Evolutionary conservation across 1,140 invertebrate species (phyloP).

Genomic region (Cyrtorhinus lividipennis): DNA sequence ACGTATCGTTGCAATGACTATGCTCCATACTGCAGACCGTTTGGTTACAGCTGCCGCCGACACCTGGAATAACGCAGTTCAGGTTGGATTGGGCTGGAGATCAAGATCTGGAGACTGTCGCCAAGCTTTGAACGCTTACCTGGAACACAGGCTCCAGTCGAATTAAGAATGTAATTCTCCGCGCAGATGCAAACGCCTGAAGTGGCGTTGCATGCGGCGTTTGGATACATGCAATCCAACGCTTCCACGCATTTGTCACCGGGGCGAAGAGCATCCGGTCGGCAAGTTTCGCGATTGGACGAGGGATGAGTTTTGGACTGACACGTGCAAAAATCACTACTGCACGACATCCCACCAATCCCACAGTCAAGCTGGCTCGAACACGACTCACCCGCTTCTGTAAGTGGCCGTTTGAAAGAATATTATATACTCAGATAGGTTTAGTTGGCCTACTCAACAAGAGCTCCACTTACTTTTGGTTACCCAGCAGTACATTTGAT

Average conservation of each 20-base stretch:
- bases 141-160: not conserved
- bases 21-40: not conserved
- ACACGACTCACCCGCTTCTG: conserved; percentile 12
- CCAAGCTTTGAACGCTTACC: not conserved
- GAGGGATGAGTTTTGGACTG: not conserved
- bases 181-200: conserved; percentile 22
- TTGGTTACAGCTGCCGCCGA: conserved; percentile 1
- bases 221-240: conserved; percentile 18
- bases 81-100: not conserved
- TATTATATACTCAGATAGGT: too few species aligned
- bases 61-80: conserved; percentile 5
- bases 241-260: conserved; percentile 22
- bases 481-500: conserved; percentile 27
- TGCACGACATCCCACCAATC: not conserved
- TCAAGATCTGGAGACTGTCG: not conserved
- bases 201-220: conserved; percentile 19
- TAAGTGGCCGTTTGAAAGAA: not conserved
- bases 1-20: conserved; percentile 1
- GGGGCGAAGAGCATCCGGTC: conserved; percentile 19
- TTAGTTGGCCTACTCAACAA: too few species aligned
- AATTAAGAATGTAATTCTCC: conserved; percentile 13
- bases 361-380: conserved; percentile 7
- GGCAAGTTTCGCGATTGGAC: conserved; percentile 1
- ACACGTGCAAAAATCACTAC: conserved; percentile 3
- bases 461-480: conserved; percentile 23